Conservation (phyloP, 2,113 vertebrate genomes). For the Eleginops maclovinus region DNA sequence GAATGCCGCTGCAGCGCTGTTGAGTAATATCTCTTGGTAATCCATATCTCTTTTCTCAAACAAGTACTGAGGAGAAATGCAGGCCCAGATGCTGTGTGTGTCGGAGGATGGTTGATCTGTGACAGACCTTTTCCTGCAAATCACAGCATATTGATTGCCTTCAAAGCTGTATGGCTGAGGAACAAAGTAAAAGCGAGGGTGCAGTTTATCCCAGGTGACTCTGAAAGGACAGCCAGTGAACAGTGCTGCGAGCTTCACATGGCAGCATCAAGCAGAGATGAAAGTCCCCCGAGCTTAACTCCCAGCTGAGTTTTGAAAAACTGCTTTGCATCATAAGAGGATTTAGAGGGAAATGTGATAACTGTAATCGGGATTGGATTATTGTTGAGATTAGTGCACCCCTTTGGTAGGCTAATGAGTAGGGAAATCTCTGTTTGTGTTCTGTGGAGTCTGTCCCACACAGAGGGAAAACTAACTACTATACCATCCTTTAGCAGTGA, state of each 20-base stretch:
- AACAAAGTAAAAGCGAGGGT: conserved; percentile 16
- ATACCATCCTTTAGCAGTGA: neutral
- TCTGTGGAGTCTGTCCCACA: neutral
- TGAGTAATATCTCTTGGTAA: conserved; percentile 1
- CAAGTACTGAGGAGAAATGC: neutral
- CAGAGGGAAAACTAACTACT: neutral
- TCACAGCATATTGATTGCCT: conserved; percentile 41
- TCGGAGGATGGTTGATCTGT: conserved; percentile 15
- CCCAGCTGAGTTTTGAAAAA: conserved; percentile 52
- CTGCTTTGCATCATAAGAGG: conserved; percentile 43
- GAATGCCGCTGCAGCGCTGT: neutral
- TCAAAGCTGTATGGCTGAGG: conserved; percentile 13
- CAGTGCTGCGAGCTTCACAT: conserved; percentile 17
- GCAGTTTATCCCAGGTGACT: conserved; percentile 47
- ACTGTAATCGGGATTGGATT: conserved; percentile 64
- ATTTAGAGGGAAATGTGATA: conserved; percentile 64
- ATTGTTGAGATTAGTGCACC: conserved; percentile 57
- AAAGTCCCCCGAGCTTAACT: conserved; percentile 50
- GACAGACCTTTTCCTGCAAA: conserved; percentile 11
- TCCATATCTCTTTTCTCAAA: neutral
- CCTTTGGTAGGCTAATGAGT: conserved; percentile 42
- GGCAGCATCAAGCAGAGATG: conserved; percentile 45
- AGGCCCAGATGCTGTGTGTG: neutral
- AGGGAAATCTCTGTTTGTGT: conserved; percentile 18
- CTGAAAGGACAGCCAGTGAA: conserved; percentile 39